Evolutionary conservation across 2,113 vertebrate species (phyloP), one percentile per base, ranked within the genome.

Genomic region (Saguinus midas): DNA sequence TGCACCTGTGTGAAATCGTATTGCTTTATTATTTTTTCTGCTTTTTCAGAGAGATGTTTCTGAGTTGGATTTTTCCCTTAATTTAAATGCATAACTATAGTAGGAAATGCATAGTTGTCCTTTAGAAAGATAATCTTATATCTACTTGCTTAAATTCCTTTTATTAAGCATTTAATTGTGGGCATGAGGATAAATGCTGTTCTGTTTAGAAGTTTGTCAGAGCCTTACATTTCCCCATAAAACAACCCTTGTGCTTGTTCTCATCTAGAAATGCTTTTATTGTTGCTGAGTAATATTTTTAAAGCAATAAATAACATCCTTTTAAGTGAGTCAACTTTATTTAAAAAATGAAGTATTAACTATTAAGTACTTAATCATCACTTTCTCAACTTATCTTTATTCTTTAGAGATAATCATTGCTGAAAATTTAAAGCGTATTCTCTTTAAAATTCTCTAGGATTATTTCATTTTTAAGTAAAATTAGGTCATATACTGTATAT

Each of bases 251-350:
- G 12, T 64, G 13, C 5, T 3, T 76, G 21, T 52, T 72, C 17
- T 78, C n/a, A 48, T 90, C 29, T 78, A 45, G 55, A 94, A 92
- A 21, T 18, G 3, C 48, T 88, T 84, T 83, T 7, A 5, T 84
- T 89, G 43, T 95, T 92, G 84, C 79, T 48, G 25, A 25, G 52
- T 85, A 32, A 16, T 88, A n/a, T n/a, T 95, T 88, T 95, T 66
- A 79, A 89, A 89, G 68, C 43, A 75, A 37, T 68, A 45, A 52
- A 45, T 23, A 58, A n/a, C 29, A 64, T 52, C 64, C 29, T 78
- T 96, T 16, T 23, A 80, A 73, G 12, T 55, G 23, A 80, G 9
- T 87, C 58, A 43, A 25, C 8, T 76, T 52, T 92, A 72, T 91
- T 87, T 83, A 64, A 87, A 64, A 87, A 96, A 58, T 40, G 45